Conservation (phyloP, 2,797 vertebrate genomes). For the Scyliorhinus canicula region DNA sequence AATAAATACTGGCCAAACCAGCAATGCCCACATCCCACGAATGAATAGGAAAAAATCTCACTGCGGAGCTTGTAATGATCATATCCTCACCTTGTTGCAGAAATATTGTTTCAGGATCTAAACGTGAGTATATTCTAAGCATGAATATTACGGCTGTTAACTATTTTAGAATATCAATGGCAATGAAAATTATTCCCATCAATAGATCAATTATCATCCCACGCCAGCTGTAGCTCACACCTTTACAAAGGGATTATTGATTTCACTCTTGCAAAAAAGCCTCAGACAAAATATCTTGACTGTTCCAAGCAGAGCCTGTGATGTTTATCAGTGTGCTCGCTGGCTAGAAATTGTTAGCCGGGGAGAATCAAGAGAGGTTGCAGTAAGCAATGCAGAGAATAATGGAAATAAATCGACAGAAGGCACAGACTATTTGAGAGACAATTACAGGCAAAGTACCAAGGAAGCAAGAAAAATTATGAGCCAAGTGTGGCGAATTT, state of each 20-base stretch:
- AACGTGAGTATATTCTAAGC: background rate
- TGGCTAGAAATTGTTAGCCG: background rate
- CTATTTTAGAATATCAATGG: background rate
- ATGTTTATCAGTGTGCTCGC: background rate
- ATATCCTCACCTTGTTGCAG: background rate
- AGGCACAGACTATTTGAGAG: background rate
- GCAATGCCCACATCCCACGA: too few relatives aligned
- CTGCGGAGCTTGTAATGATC: background rate
- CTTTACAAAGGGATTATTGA: background rate
- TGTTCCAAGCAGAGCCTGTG: background rate
- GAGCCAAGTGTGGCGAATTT: background rate
- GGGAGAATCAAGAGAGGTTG: background rate
- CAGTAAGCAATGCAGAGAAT: conserved; percentile 7
- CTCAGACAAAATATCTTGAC: background rate
- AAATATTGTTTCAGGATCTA: background rate
- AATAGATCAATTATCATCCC: background rate
- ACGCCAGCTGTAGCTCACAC: background rate
- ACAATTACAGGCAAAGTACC: background rate
- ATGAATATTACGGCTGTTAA: background rate
- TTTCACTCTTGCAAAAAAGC: background rate
- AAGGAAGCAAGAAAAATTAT: conserved; percentile 26
- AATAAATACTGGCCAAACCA: too few relatives aligned
- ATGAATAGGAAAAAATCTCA: background rate
- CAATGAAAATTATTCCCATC: background rate
- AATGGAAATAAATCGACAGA: conserved; percentile 1